Base-by-base conservation (phyloP, 2,888 invertebrate genomes). In the Lasioglossum calceatum region DNA sequence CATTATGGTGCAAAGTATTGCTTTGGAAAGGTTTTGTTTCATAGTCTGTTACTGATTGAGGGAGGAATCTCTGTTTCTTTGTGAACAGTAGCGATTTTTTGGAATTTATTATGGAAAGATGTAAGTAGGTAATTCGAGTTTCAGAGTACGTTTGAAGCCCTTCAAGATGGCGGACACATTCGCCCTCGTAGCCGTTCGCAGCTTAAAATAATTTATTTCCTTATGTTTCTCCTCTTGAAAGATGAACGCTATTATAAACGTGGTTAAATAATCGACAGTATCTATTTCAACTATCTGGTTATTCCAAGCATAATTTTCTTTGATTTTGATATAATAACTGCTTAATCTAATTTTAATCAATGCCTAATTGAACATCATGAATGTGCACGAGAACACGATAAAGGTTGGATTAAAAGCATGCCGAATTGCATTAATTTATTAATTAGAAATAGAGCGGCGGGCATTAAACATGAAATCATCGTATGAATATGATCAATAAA, bases 321-420 rank as follows among this genome's bases (percentile, higher is more conserved):
- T 32, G 32, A 64, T 64, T 64, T 32, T 19, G 32, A 64, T 64
- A 64, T 7, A 64, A 64, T 64, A 64, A 64, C 32, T 64, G 64
- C 16, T 64, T 27, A 64, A 64, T 64, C 32, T 64, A 64, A 16
- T 32, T 64, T 64, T 64, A 64, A 64, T 64, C 16, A 64, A 64
- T 64, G 64, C 64, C 64, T 19, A 64, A 64, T 64, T 64, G 64
- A 64, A 64, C 16, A 64, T 32, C 14, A 64, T 32, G 32, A 32
- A 64, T 64, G 64, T 19, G 64, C 64, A 7, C 32, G 32, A 16
- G 32, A 64, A 32, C 64, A 16, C 32, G 32, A 32, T 64, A 32
- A 64, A 64, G 64, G 64, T 64, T 64, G 64, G 64, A 64, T 64
- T 39, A 70, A 70, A 70, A 70, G 39, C 70, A 70, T 4, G 10